phyloP scores from a whole-genome alignment of 2,888 invertebrate genomes.

The Amblyjoppa proteus region DNA sequence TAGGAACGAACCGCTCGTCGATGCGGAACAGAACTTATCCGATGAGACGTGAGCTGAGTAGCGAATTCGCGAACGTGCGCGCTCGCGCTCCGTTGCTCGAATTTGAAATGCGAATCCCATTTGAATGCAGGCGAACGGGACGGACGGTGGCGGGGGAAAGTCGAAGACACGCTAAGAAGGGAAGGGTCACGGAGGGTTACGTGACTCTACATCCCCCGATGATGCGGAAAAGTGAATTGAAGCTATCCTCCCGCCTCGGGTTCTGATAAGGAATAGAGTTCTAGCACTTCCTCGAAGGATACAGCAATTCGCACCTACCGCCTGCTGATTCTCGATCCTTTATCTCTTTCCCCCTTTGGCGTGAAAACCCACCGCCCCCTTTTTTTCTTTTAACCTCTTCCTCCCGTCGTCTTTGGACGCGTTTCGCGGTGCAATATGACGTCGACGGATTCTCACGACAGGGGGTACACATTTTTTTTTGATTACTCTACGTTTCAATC shows the following conservation, averaged over 20 bases:
- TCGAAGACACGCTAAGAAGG: background rate
- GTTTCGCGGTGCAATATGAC: slow-evolving; percentile 3
- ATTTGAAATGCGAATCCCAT: slow-evolving; percentile 66
- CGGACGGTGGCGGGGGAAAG: slow-evolving; percentile 4
- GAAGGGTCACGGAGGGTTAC: slow-evolving; percentile 54
- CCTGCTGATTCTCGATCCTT: slow-evolving; percentile 1
- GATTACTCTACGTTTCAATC: too few species aligned
- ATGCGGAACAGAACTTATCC: slow-evolving; percentile 68
- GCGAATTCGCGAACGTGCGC: slow-evolving; percentile 45
- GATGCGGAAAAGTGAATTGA: slow-evolving; percentile 63
- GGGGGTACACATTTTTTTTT: too few species aligned
- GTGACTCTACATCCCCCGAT: slow-evolving; percentile 60
- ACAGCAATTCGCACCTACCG: slow-evolving; percentile 23
- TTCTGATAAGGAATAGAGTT: slow-evolving; percentile 20
- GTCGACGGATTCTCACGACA: background rate
- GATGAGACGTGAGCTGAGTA: slow-evolving; percentile 67
- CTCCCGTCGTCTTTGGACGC: background rate
- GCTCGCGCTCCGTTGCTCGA: slow-evolving; percentile 48
- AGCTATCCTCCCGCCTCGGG: slow-evolving; percentile 26
- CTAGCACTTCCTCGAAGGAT: background rate
- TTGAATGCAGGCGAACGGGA: slow-evolving; percentile 59
- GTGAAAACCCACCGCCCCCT: background rate
- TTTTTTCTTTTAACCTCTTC: background rate
- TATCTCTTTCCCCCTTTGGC: background rate
- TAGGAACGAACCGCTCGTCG: slow-evolving; percentile 51